These are phyloP conservation scores for Leontocebus nigricollis DNA, from an alignment of 2,797 vertebrate species.

Conservation along the genomic window DNA sequence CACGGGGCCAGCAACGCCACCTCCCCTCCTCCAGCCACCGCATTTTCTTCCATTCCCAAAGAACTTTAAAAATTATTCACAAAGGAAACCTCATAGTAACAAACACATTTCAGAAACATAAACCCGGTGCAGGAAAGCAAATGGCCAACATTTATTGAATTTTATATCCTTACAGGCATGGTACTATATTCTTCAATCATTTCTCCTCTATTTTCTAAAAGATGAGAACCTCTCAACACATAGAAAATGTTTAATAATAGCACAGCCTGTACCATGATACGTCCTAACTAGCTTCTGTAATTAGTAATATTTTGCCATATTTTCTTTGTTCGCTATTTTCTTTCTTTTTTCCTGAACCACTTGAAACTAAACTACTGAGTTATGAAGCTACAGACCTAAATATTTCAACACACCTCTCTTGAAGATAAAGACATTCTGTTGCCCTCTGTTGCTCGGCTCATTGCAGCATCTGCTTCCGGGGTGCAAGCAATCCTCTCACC, in stretches of 20 bases:
- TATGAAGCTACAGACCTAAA: neutral
- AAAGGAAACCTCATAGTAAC: neutral
- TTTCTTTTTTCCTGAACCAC: neutral
- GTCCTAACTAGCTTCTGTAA: neutral
- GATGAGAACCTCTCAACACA: neutral
- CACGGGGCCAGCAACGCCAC: fast-evolving
- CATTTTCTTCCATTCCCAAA: neutral
- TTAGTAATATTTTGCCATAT: neutral
- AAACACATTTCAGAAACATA: neutral
- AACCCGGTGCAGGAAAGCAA: neutral
- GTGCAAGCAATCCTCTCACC: neutral
- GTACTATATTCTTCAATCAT: neutral
- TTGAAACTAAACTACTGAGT: neutral
- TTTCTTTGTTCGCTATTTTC: neutral
- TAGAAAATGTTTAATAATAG: neutral
- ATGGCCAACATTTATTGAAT: neutral
- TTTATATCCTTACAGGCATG: neutral
- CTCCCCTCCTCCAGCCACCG: neutral
- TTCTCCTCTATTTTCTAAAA: neutral
- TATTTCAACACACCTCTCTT: neutral
- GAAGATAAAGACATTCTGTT: neutral
- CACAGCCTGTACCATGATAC: fast-evolving
- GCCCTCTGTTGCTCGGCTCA: neutral
- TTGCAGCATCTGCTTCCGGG: fast-evolving
- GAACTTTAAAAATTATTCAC: neutral